Evolutionary conservation across 2,113 vertebrate genomes (phyloP).

Genomic region (Macquaria ambigua): DNA sequence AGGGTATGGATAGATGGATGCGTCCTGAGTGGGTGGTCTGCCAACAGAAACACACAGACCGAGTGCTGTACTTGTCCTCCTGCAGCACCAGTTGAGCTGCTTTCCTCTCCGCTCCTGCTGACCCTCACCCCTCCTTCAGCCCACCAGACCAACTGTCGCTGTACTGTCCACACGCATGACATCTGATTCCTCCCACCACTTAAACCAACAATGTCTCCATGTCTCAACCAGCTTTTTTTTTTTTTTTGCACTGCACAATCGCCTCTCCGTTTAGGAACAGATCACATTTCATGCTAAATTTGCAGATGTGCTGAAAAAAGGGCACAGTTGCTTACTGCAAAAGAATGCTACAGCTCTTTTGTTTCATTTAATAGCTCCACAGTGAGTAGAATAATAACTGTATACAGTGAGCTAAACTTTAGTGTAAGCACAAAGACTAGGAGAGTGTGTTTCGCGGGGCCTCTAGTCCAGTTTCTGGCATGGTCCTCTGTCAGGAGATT

Average conservation of each 20-base stretch:
- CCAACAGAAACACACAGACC: conserved; percentile 57
- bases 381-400: conserved; percentile 48
- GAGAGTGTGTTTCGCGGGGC: conserved; percentile 35
- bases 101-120: conserved; percentile 34
- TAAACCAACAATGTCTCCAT: conserved; percentile 27
- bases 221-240: conserved; percentile 9
- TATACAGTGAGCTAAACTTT: conserved; percentile 21
- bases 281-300: conserved; percentile 70
- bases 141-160: conserved; percentile 37
- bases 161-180: conserved; percentile 28
- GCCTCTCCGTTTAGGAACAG: conserved; percentile 37
- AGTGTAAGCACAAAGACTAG: conserved; percentile 28
- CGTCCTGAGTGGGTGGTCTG: conserved; percentile 53
- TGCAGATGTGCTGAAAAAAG: conserved; percentile 59
- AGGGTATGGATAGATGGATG: conserved; percentile 48
- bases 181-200: conserved; percentile 43
- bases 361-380: conserved; percentile 57
- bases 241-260: conserved; percentile 23
- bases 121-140: conserved; percentile 43
- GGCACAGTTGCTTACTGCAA: conserved; percentile 38
- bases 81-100: conserved; percentile 31
- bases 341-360: conserved; percentile 54
- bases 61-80: background rate
- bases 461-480: conserved; percentile 66
- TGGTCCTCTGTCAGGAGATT: conserved; percentile 41